Conservation (phyloP, 1,140 invertebrate species). For the Oreohelix idahoensis region DNA sequence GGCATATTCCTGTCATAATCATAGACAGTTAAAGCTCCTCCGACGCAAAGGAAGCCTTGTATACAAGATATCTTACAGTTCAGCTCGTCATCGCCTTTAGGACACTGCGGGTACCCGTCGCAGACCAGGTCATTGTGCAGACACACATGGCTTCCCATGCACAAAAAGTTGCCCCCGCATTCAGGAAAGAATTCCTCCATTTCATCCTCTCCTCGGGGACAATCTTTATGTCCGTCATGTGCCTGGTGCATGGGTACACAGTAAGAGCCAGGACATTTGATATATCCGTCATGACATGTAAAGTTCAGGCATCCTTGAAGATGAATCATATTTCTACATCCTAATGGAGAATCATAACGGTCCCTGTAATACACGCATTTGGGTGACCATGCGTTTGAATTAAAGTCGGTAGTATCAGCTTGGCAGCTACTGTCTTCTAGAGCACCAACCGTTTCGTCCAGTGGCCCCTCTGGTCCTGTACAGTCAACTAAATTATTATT, state of each 20-base stretch:
- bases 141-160: background rate
- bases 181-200: background rate
- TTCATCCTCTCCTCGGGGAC: conserved; percentile 24
- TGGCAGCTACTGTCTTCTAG: background rate
- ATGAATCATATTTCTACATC: conserved; percentile 33
- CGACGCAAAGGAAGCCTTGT: conserved; percentile 8
- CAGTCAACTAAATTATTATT: background rate
- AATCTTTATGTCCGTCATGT: background rate
- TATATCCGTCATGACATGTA: conserved; percentile 8
- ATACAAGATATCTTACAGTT: conserved; percentile 8
- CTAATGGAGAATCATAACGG: background rate
- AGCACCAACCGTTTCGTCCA: conserved; percentile 6
- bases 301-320: conserved; percentile 11
- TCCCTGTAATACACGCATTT: conserved; percentile 10
- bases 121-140: conserved; percentile 13
- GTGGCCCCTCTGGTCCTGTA: conserved; percentile 9
- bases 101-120: conserved; percentile 15
- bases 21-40: background rate
- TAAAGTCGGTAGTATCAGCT: background rate
- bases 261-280: conserved; percentile 21
- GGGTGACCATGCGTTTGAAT: background rate
- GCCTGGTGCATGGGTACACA: conserved; percentile 19
- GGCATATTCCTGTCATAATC: background rate
- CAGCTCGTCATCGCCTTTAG: conserved; percentile 13
- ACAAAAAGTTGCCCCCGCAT: conserved; percentile 5